Conservation (phyloP, 2,113 vertebrate species). For the Spilogale gracilis region DNA sequence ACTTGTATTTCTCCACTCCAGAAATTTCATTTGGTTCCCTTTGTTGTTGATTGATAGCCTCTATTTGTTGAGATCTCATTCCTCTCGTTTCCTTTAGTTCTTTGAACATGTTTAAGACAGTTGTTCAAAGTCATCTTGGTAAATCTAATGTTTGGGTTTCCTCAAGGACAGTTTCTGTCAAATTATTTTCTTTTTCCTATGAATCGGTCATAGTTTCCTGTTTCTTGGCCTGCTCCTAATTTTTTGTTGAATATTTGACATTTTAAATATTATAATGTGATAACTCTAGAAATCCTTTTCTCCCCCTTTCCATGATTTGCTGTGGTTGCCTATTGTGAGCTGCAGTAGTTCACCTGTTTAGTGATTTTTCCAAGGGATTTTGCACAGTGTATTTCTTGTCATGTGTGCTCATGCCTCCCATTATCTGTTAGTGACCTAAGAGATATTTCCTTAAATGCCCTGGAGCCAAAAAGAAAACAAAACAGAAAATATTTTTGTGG, state of each 20-base stretch:
- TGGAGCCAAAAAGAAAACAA: not conserved
- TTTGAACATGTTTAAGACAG: not conserved
- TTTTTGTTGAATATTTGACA: not conserved
- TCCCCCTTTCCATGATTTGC: not conserved
- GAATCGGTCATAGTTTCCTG: not conserved
- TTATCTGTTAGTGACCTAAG: not conserved
- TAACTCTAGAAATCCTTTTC: not conserved
- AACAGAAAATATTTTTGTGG: not conserved
- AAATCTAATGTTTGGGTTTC: not conserved
- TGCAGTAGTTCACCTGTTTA: not conserved
- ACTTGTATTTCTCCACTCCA: not conserved
- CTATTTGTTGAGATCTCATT: not conserved
- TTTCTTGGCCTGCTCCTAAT: not conserved
- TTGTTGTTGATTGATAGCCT: not conserved
- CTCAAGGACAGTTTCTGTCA: not conserved
- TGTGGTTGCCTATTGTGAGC: not conserved
- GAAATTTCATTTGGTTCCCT: not conserved
- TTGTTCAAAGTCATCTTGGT: not conserved
- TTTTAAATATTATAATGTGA: not conserved
- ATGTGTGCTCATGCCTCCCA: not conserved
- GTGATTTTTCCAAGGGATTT: not conserved
- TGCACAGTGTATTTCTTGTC: not conserved
- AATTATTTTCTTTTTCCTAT: not conserved
- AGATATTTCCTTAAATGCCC: not conserved
- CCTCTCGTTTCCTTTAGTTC: not conserved